phyloP scores from a whole-genome alignment of 1,140 invertebrate species.

The Scylla paramamosain region DNA sequence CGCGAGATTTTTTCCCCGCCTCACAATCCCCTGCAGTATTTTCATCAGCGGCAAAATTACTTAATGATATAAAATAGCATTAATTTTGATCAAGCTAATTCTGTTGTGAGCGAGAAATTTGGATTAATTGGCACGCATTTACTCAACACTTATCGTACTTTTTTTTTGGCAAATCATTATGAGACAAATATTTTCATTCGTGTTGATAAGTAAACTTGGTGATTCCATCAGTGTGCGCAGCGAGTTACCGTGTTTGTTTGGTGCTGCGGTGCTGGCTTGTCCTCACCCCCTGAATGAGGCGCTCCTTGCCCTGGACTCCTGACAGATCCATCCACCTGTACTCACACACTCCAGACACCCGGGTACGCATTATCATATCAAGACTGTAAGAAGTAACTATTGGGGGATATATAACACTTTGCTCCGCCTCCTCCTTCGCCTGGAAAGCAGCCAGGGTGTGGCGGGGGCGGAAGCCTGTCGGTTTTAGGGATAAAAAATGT shows the following conservation, averaged over 20 bases:
- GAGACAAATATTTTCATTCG: neutral
- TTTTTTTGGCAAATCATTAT: neutral
- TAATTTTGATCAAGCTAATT: neutral
- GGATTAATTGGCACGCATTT: neutral
- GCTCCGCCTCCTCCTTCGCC: neutral
- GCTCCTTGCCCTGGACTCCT: neutral
- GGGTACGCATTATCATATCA: neutral
- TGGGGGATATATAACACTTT: neutral
- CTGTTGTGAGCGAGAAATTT: neutral
- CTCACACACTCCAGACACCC: neutral
- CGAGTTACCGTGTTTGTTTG: neutral
- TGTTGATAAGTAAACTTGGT: neutral
- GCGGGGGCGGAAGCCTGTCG: neutral
- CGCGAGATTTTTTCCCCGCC: neutral
- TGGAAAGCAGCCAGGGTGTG: neutral
- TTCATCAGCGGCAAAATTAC: constrained; percentile 3
- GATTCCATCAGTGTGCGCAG: neutral
- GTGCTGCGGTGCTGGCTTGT: neutral
- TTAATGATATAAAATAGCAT: neutral
- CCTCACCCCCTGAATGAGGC: neutral
- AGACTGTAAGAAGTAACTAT: neutral
- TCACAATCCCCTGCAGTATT: neutral
- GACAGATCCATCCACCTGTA: too few relatives aligned
- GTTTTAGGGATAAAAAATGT: neutral
- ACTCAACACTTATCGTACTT: neutral